Evolutionary conservation across 2,113 vertebrate species (phyloP), one percentile per base, ranked within the genome.

Genomic region (Actenoides hombroni): DNA sequence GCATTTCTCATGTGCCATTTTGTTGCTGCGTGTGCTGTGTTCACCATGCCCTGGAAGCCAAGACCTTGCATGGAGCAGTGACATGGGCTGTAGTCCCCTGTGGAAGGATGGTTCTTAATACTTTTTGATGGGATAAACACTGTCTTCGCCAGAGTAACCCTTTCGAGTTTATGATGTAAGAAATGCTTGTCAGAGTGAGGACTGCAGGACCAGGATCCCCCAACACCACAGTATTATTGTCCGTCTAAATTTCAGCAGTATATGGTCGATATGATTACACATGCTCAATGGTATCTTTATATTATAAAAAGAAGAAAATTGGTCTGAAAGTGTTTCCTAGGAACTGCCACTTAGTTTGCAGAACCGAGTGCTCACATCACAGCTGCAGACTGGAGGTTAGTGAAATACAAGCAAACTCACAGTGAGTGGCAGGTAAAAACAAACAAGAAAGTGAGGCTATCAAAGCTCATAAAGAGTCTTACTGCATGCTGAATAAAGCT

Each of bases 341-440:
- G 69, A 88, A 40, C 70, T 67, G 35, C 49, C 33, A 19, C 24
- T 88, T 74, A 35, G 21, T 35, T 82, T 92, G 68, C 39, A 82
- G 68, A 79, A 26, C 60, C 0, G 8, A 91, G 61, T 5, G 5
- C 2, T 3, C 31, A 1, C 87, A 60, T 78, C 7, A 9, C 3
- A 2, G 68, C 83, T 84, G 57, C 65, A 42, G 56, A 7, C n/a
- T 65, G 61, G 57, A 76, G 35, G 13, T 44, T 71, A 16, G 53
- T 49, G 83, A 53, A 59, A 63, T 63, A 56, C 33, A 83, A 70
- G 49, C 59, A 67, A 77, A 83, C 6, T 4, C 82, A 54, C 18
- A 93, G 69, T 6, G 13, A 94, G 60, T 61, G 61, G 76, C 88
- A 81, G 76, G 80, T 94, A 49, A 93, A 93, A 95, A 60, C 71